phyloP scores from a whole-genome alignment of 2,888 invertebrate genomes.

The Erannis defoliaria region DNA sequence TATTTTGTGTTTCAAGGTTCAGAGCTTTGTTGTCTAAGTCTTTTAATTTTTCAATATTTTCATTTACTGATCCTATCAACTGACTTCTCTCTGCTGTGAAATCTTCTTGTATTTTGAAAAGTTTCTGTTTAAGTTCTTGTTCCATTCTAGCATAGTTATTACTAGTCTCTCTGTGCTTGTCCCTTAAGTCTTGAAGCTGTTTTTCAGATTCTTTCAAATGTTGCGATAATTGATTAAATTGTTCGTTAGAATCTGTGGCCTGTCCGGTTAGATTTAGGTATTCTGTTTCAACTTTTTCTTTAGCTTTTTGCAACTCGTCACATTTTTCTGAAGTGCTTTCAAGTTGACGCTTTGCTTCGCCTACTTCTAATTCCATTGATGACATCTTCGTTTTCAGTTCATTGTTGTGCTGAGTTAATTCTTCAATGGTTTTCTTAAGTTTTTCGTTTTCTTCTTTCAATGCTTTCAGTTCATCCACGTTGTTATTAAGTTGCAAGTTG shows the following conservation, averaged over 20 bases:
- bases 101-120: conserved; percentile 79
- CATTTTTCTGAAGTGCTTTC: conserved; percentile 86
- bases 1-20: conserved; percentile 64
- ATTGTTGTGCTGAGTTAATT: conserved; percentile 71
- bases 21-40: conserved; percentile 70
- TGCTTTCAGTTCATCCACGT: conserved; percentile 73
- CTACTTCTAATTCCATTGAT: conserved; percentile 82
- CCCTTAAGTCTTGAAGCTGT: conserved; percentile 82
- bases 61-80: conserved; percentile 68
- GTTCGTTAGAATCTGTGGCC: conserved; percentile 87
- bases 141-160: conserved; percentile 77
- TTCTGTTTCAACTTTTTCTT: conserved; percentile 87
- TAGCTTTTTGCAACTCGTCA: conserved; percentile 83
- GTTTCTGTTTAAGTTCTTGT: conserved; percentile 80
- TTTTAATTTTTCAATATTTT: conserved; percentile 70
- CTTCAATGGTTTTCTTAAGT: conserved; percentile 73
- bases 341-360: conserved; percentile 86
- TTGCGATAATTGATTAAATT: conserved; percentile 84
- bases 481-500: conserved; percentile 77
- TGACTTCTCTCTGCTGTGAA: conserved; percentile 72
- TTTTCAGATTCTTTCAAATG: conserved; percentile 86
- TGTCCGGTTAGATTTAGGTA: conserved; percentile 86
- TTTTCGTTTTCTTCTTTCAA: conserved; percentile 78
- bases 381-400: conserved; percentile 75
- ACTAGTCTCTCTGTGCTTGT: conserved; percentile 75